A percentile compares a stretch with the other conserved stretches of the same genome.
phyloP scores from a whole-genome alignment of 2,888 invertebrate species.

The Perizoma flavofasciatum region DNA sequence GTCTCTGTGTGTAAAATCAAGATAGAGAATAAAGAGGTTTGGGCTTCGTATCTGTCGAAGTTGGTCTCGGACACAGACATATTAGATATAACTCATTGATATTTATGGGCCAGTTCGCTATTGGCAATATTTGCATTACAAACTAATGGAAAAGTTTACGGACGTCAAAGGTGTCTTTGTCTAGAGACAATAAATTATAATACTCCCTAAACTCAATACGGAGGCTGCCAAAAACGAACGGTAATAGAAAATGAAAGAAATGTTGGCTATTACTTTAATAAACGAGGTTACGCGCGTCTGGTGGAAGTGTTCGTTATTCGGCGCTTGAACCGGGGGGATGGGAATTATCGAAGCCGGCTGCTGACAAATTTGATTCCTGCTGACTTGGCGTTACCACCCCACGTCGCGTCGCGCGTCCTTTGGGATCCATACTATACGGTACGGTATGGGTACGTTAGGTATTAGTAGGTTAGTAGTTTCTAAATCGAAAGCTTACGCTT shows the following conservation, averaged over 20 bases:
- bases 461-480: too few relatives aligned
- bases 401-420: not conserved
- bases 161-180: conserved; percentile 43
- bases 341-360: conserved; percentile 49
- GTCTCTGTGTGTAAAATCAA: too few relatives aligned
- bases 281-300: conserved; percentile 41
- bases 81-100: conserved; percentile 39
- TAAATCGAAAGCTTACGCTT: too few relatives aligned
- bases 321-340: conserved; percentile 35
- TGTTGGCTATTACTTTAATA: conserved; percentile 39
- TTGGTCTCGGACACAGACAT: conserved; percentile 28
- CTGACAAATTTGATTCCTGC: conserved; percentile 53
- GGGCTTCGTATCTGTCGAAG: conserved; percentile 35
- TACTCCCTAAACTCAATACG: conserved; percentile 20
- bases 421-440: too few relatives aligned
- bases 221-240: conserved; percentile 30
- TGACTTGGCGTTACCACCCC: conserved; percentile 33
- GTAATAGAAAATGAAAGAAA: conserved; percentile 34
- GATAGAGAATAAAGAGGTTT: too few relatives aligned
- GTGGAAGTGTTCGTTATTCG: conserved; percentile 44
- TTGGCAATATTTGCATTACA: conserved; percentile 58
- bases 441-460: too few relatives aligned
- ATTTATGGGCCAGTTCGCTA: conserved; percentile 53
- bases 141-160: conserved; percentile 50
- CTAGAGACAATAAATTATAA: conserved; percentile 29